A percentile compares a stretch with the other conserved stretches of the same genome.
Evolutionary conservation across 2,113 vertebrate genomes (phyloP).

Genomic region (Fregetta grallaria): DNA sequence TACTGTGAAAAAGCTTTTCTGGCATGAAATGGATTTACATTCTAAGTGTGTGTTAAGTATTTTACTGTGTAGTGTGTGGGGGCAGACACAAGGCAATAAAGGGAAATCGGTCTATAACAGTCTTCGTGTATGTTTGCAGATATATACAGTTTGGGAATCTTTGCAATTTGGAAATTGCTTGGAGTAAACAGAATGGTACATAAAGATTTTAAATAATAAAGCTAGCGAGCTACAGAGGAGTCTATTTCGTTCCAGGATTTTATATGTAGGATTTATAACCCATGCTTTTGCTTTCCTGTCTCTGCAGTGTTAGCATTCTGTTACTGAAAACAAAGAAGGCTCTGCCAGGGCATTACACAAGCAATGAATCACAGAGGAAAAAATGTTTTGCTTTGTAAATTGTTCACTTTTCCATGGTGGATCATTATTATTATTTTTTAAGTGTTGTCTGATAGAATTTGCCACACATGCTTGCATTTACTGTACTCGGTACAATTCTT

Average conservation of each 20-base stretch:
- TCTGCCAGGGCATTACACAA: constrained; percentile 66
- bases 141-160: constrained; percentile 53
- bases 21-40: constrained; percentile 27
- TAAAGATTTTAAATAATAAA: constrained; percentile 62
- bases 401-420: constrained; percentile 54
- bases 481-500: not conserved
- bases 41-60: constrained; percentile 56
- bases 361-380: constrained; percentile 67
- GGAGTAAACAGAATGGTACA: constrained; percentile 38
- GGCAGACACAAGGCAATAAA: constrained; percentile 57
- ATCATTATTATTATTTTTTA: not conserved
- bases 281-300: constrained; percentile 58
- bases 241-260: constrained; percentile 51
- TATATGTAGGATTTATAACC: constrained; percentile 66
- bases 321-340: constrained; percentile 65
- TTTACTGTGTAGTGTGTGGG: constrained; percentile 58
- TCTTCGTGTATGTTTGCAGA: constrained; percentile 25
- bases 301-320: constrained; percentile 69
- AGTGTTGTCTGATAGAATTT: constrained; percentile 21
- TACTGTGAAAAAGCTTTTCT: constrained; percentile 22
- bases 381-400: constrained; percentile 67
- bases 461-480: constrained; percentile 30
- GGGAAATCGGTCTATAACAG: constrained; percentile 34
- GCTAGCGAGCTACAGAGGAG: constrained; percentile 40
- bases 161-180: constrained; percentile 52